A percentile compares a stretch with the other conserved stretches of the same genome.
phyloP scores from a whole-genome alignment of 37 sponge, comb jelly and placozoan genomes.

The Oopsacas minuta region DNA sequence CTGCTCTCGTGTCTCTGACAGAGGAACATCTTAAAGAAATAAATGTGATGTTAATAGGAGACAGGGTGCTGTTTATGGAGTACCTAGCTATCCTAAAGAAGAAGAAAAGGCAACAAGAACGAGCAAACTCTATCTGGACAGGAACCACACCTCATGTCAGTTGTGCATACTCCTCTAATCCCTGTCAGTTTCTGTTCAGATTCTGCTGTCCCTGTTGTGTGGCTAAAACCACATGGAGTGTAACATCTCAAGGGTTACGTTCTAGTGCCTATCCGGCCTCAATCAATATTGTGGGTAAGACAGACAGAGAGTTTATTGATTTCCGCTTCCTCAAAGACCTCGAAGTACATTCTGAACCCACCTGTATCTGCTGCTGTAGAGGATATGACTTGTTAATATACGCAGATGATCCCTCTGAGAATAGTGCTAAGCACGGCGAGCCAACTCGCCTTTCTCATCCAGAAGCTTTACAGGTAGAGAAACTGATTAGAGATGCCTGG shows the following conservation, averaged over 20 bases:
- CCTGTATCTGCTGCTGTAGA: slow-evolving; percentile 60
- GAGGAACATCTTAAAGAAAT: slow-evolving; percentile 62
- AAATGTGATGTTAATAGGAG: slow-evolving; percentile 43
- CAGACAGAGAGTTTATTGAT: slow-evolving; percentile 68
- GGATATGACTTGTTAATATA: slow-evolving; percentile 62
- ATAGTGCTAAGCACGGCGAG: slow-evolving; percentile 16
- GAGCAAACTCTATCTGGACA: slow-evolving; percentile 58
- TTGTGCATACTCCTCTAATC: slow-evolving; percentile 52
- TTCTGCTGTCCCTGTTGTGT: slow-evolving; percentile 59
- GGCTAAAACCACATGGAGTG: slow-evolving; percentile 51
- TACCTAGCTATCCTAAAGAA: slow-evolving; percentile 66
- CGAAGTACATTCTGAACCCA: slow-evolving; percentile 48
- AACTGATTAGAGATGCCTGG: slow-evolving; percentile 68
- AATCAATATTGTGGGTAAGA: slow-evolving; percentile 66
- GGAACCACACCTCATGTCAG: slow-evolving; percentile 48
- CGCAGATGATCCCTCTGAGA: slow-evolving; percentile 49
- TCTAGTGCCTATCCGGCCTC: slow-evolving; percentile 55
- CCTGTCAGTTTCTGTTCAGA: slow-evolving; percentile 33
- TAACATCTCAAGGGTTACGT: slow-evolving; percentile 72
- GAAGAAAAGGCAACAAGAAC: slow-evolving; percentile 64
- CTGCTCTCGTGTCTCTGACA: slow-evolving; percentile 42
- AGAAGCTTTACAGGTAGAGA: slow-evolving; percentile 42
- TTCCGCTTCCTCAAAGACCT: slow-evolving; percentile 77
- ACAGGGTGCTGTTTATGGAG: slow-evolving; percentile 53
- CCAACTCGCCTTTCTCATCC: slow-evolving; percentile 64